Evolutionary conservation across 2,113 vertebrate genomes (phyloP), one percentile per base, ranked within the genome.

Genomic region (Gorsachius goisagi): DNA sequence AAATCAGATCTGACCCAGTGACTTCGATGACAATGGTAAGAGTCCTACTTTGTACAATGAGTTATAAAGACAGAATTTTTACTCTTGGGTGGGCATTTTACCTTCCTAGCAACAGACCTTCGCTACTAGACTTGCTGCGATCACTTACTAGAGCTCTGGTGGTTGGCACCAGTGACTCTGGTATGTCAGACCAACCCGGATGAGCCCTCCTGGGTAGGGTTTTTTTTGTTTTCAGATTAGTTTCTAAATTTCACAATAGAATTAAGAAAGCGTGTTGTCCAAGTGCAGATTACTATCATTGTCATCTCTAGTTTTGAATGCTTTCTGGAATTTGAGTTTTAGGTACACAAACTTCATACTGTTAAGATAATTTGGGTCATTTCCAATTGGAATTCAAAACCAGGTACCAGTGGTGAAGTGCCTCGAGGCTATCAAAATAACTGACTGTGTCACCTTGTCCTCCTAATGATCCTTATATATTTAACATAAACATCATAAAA

Each of bases 381-480:
- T 95, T 96, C 93, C 96, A 97, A 91, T 82, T 93, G 95, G 94
- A 96, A 97, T 98, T 93, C 94, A 92, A 92, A 64, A 58, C 64
- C 94, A 96, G 78, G 93, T 97, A 96, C 93, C 97, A 97, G 95
- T 62, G 78, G 94, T 94, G 95, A 97, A 97, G 95, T 96, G 95
- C 94, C 97, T 97, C 23, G 15, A 97, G 97, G 96, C 96, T 94
- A 95, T 97, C 89, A 96, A 94, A 96, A 97, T 95, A 97, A 97
- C 85, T 92, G 93, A 81, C 92, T 95, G 86, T 97, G 97, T 98
- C 97, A 98, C 97, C 97, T 98, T 98, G 97, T 97, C 97, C 96
- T 97, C 95, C 96, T 97, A 97, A 97, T 96, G 97, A 98, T 97
- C 97, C 96, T 97, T 93, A 96, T 91, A 91, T 97, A 96, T 97